A percentile compares a stretch with the other conserved stretches of the same genome.
Evolutionary conservation across 2,888 invertebrate species (phyloP).

Genomic region (Trimorus sp.): DNA sequence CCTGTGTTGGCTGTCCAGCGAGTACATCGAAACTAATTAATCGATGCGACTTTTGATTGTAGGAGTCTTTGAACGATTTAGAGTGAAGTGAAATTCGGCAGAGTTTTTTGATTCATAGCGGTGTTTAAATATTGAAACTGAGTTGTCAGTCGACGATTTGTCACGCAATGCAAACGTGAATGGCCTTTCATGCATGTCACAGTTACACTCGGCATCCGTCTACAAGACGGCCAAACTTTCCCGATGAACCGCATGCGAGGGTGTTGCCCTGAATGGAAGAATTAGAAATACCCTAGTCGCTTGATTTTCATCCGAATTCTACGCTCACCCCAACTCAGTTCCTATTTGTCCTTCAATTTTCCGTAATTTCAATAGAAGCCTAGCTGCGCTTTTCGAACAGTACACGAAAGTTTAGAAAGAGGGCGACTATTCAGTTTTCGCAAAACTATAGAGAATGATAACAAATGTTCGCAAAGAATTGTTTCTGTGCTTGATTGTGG

Average conservation of each 20-base stretch:
- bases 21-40: conserved; percentile 9
- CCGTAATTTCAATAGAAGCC: conserved; percentile 50
- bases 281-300: conserved; percentile 66
- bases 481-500: too few relatives aligned
- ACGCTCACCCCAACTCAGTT: conserved; percentile 52
- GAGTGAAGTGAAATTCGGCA: background rate
- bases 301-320: conserved; percentile 58
- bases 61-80: background rate
- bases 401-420: too few relatives aligned
- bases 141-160: conserved; percentile 59
- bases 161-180: conserved; percentile 68
- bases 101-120: background rate
- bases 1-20: background rate
- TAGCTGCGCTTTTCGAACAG: too few relatives aligned
- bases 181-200: conserved; percentile 65
- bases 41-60: too few relatives aligned
- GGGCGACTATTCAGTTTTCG: too few relatives aligned
- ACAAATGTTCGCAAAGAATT: too few relatives aligned
- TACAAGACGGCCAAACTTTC: conserved; percentile 68
- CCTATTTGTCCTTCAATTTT: conserved; percentile 57
- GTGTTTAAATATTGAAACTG: conserved; percentile 32
- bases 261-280: conserved; percentile 63
- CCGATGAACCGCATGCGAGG: conserved; percentile 66
- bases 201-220: conserved; percentile 62
- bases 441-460: too few relatives aligned